Evolutionary conservation across 92 coral and sea anemone species (phyloP).

Genomic region (Micromussa lordhowensis): DNA sequence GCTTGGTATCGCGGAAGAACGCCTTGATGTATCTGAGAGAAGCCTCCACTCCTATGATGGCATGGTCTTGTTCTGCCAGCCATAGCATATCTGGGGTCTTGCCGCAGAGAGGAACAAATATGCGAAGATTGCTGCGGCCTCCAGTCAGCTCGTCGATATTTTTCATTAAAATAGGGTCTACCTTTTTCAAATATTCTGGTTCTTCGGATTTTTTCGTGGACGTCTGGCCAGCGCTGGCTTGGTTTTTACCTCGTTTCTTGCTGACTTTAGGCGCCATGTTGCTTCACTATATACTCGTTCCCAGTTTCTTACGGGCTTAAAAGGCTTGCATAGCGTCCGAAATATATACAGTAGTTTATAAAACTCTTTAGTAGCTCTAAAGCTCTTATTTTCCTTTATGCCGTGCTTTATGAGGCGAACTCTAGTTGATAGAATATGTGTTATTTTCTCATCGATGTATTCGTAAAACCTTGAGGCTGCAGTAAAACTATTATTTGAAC

Average conservation of each 20-base stretch:
- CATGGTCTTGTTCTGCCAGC: constrained; percentile 44
- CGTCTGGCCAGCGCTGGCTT: not conserved
- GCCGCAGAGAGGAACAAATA: constrained; percentile 44
- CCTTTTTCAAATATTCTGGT: constrained; percentile 28
- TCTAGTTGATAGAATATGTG: no score
- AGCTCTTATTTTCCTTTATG: no score
- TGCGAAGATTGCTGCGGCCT: constrained; percentile 37
- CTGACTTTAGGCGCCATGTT: constrained; percentile 39
- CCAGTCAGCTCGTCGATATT: constrained; percentile 28
- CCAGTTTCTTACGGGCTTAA: constrained; percentile 4
- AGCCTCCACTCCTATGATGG: constrained; percentile 23
- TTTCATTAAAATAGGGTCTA: constrained; percentile 45
- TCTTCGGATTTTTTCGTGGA: constrained; percentile 15
- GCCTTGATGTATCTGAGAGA: constrained; percentile 30
- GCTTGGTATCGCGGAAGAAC: constrained; percentile 26
- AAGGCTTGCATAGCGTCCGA: not conserved
- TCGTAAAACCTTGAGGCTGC: no score
- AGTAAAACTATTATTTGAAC: no score
- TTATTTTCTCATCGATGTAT: no score
- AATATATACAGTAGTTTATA: no score
- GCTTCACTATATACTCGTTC: not conserved
- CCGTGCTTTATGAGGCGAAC: no score
- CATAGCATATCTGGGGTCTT: constrained; percentile 44
- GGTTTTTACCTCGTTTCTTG: constrained; percentile 12
- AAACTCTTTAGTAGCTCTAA: no score